phyloP scores from a whole-genome alignment of 2,888 invertebrate genomes.

The Acrobeloides nanus region DNA sequence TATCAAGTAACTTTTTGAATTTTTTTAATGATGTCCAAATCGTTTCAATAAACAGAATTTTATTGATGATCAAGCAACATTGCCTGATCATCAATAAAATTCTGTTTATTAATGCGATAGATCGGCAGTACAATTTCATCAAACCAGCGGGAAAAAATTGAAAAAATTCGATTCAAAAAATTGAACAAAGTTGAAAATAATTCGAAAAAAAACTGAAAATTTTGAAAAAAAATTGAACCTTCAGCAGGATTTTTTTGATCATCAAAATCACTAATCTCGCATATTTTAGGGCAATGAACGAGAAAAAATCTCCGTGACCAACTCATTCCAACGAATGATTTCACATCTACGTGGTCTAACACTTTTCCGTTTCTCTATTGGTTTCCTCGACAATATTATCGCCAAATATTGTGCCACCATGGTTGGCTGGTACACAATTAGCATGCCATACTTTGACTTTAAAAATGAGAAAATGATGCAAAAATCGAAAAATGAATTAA shows the following conservation, averaged over 20 bases:
- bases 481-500: constrained; percentile 70
- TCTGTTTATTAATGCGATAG: too few species aligned
- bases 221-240: too few species aligned
- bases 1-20: constrained; percentile 56
- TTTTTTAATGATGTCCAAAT: not conserved
- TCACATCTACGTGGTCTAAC: constrained; percentile 40
- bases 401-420: constrained; percentile 94
- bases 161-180: too few species aligned
- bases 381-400: constrained; percentile 86
- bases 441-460: constrained; percentile 78
- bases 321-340: constrained; percentile 78
- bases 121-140: too few species aligned
- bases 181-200: constrained; percentile 1
- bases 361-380: constrained; percentile 63
- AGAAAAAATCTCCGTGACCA: constrained; percentile 77
- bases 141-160: not conserved
- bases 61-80: too few species aligned
- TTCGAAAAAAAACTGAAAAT: constrained; percentile 1
- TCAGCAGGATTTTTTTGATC: too few species aligned
- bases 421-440: constrained; percentile 88
- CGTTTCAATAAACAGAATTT: too few species aligned
- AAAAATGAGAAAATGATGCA: constrained; percentile 68
- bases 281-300: constrained; percentile 62
- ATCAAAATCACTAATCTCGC: too few species aligned
- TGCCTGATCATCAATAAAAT: too few species aligned